These are phyloP conservation scores for Phoxinus dragarum DNA, from an alignment of 2,797 vertebrate genomes.

Conservation along the genomic window DNA sequence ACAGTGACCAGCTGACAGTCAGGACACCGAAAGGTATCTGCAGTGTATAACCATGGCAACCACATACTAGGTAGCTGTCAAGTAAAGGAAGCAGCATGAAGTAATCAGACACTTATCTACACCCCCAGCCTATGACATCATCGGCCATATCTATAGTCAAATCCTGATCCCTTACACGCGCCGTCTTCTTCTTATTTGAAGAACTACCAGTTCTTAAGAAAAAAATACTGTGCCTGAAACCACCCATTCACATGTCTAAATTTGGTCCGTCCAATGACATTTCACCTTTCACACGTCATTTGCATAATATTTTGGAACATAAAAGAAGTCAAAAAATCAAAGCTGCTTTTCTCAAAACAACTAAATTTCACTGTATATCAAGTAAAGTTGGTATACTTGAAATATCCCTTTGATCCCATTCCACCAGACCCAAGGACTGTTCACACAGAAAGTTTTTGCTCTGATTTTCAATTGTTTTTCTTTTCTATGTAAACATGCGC, in stretches of 20 bases:
- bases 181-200: not conserved
- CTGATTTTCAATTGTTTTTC: not conserved
- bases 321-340: not conserved
- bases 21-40: not conserved
- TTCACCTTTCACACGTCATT: not conserved
- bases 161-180: not conserved
- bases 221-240: not conserved
- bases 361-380: not conserved
- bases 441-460: not conserved
- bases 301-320: not conserved
- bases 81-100: constrained; percentile 3
- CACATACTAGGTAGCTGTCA: not conserved
- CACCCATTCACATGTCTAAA: not conserved
- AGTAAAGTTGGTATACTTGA: not conserved
- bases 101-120: constrained; percentile 15
- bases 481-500: not conserved
- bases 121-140: constrained; percentile 18
- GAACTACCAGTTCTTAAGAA: not conserved
- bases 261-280: not conserved
- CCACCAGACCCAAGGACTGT: not conserved
- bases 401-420: not conserved
- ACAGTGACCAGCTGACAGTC: not conserved
- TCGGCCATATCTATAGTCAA: not conserved
- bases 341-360: not conserved
- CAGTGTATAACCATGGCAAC: constrained; percentile 19